A percentile compares a stretch with the other conserved stretches of the same genome.
phyloP scores from a whole-genome alignment of 2,888 invertebrate genomes.

The Andrena marginata region DNA sequence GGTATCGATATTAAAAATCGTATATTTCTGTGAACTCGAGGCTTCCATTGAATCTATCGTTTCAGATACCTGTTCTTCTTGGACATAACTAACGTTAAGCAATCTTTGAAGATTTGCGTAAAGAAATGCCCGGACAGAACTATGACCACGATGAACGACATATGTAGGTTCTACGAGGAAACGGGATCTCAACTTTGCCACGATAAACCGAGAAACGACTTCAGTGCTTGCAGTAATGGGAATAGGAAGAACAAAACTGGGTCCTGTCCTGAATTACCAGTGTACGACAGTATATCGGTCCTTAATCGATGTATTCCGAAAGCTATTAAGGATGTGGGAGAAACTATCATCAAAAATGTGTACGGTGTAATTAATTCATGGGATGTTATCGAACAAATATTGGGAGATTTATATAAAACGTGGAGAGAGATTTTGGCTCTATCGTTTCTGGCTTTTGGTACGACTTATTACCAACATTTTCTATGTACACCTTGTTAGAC shows the following conservation, averaged over 20 bases:
- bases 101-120: conserved; percentile 95
- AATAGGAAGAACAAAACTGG: conserved; percentile 81
- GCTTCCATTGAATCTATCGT: conserved; percentile 54
- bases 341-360: conserved; percentile 89
- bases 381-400: conserved; percentile 94
- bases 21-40: not conserved
- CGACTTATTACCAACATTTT: not conserved
- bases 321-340: conserved; percentile 88
- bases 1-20: conserved; percentile 61
- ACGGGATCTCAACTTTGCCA: conserved; percentile 92
- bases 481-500: not conserved
- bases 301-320: conserved; percentile 95
- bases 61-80: conserved; percentile 92
- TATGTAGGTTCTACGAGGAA: conserved; percentile 90
- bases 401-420: conserved; percentile 94
- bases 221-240: conserved; percentile 80
- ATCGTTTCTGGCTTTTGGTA: conserved; percentile 93
- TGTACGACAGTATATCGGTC: conserved; percentile 92
- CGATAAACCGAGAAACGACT: conserved; percentile 83
- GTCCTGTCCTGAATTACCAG: conserved; percentile 89
- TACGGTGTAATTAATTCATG: conserved; percentile 94
- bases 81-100: conserved; percentile 91
- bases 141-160: conserved; percentile 88
- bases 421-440: conserved; percentile 95
- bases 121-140: conserved; percentile 92